These are phyloP conservation scores for Phycodurus eques DNA, from an alignment of 2,113 vertebrate species.

Conservation along the genomic window DNA sequence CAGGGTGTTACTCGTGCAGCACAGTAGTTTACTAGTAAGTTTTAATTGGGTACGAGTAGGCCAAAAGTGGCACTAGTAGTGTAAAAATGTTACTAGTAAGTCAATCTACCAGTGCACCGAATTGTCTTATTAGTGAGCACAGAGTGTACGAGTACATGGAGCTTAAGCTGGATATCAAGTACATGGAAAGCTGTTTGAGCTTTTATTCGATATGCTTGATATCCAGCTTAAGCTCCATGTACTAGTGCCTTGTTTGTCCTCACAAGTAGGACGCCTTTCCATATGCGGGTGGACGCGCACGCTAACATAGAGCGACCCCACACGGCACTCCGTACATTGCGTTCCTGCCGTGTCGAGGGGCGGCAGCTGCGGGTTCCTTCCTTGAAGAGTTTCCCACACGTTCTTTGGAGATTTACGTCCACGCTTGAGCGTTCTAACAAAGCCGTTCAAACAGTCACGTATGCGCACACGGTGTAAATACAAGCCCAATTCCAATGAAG, in stretches of 20 bases:
- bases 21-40: too few relatives aligned
- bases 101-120: too few relatives aligned
- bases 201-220: too few relatives aligned
- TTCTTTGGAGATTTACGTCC: not conserved
- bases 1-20: too few relatives aligned
- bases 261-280: not conserved
- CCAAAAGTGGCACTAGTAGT: too few relatives aligned
- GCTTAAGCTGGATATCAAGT: too few relatives aligned
- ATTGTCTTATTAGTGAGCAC: too few relatives aligned
- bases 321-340: constrained; percentile 16
- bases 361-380: constrained; percentile 8
- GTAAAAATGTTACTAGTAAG: too few relatives aligned
- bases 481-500: not conserved
- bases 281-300: not conserved
- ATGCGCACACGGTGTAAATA: not conserved
- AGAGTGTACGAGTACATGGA: too few relatives aligned
- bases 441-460: not conserved
- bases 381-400: not conserved
- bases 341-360: constrained; percentile 17
- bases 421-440: not conserved
- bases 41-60: too few relatives aligned
- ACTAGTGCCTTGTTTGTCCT: not conserved
- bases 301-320: not conserved
- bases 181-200: too few relatives aligned
- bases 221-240: not conserved